These are phyloP conservation scores for Tetramorium alpestre DNA, from an alignment of 1,140 invertebrate genomes.

Conservation along the genomic window DNA sequence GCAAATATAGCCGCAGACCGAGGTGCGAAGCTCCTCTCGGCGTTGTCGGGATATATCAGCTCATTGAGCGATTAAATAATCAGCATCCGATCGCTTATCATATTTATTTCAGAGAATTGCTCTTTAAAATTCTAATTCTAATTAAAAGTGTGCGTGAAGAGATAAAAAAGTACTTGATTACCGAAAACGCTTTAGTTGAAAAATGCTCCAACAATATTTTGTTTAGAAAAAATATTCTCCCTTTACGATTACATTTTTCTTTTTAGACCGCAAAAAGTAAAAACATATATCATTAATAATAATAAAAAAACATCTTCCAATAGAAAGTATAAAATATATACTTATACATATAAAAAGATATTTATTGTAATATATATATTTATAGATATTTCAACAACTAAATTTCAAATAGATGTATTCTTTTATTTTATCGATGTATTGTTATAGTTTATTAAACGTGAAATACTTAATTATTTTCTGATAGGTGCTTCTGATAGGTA, in stretches of 20 bases:
- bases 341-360: not conserved
- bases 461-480: not conserved
- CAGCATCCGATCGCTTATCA: not conserved
- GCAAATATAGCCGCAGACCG: constrained; percentile 44
- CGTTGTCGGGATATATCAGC: constrained; percentile 19
- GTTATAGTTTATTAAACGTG: not conserved
- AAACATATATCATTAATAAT: not conserved
- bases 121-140: not conserved
- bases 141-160: not conserved
- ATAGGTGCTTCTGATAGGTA: not conserved
- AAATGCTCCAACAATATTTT: not conserved
- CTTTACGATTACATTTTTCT: not conserved
- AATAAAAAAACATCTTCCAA: not conserved
- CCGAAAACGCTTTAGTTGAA: not conserved
- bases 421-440: not conserved
- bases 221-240: not conserved
- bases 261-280: not conserved
- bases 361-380: not conserved
- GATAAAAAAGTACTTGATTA: not conserved
- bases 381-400: not conserved
- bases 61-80: constrained; percentile 20
- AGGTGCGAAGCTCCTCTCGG: constrained; percentile 33
- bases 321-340: not conserved
- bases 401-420: not conserved
- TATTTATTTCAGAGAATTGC: not conserved